Evolutionary conservation across 2,797 vertebrate genomes (phyloP).

Genomic region (Selene dorsalis): DNA sequence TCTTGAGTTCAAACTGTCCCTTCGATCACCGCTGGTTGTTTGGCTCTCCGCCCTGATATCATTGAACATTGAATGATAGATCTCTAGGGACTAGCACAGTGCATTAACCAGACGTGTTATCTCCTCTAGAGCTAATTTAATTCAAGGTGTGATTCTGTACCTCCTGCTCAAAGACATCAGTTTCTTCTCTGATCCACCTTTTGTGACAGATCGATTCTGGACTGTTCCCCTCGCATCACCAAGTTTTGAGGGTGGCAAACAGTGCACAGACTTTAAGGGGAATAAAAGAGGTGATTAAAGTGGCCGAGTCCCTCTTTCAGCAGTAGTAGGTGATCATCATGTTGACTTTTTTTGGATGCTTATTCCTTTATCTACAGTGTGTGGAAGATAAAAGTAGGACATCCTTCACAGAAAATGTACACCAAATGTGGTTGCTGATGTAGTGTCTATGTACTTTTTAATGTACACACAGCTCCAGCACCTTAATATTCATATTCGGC

Average conservation of each 20-base stretch:
- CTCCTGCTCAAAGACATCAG: constrained; percentile 49
- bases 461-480: not conserved
- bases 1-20: constrained; percentile 2
- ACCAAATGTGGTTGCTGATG: not conserved
- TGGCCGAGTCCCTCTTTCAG: not conserved
- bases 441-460: not conserved
- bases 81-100: constrained; percentile 49
- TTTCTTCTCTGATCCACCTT: constrained; percentile 40
- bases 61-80: constrained; percentile 44
- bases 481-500: not conserved
- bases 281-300: constrained; percentile 4
- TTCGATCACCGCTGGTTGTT: constrained; percentile 46
- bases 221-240: not conserved
- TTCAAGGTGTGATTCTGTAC: constrained; percentile 55
- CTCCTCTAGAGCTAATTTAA: constrained; percentile 61
- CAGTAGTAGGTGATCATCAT: not conserved
- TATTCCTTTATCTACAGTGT: not conserved
- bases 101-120: constrained; percentile 69
- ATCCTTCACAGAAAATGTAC: not conserved
- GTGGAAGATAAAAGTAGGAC: not conserved
- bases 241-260: not conserved
- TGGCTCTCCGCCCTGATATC: constrained; percentile 42
- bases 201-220: constrained; percentile 28
- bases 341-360: not conserved
- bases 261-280: not conserved